Conservation (phyloP, 1,140 invertebrate species). For the Trypoxylus dichotomus region DNA sequence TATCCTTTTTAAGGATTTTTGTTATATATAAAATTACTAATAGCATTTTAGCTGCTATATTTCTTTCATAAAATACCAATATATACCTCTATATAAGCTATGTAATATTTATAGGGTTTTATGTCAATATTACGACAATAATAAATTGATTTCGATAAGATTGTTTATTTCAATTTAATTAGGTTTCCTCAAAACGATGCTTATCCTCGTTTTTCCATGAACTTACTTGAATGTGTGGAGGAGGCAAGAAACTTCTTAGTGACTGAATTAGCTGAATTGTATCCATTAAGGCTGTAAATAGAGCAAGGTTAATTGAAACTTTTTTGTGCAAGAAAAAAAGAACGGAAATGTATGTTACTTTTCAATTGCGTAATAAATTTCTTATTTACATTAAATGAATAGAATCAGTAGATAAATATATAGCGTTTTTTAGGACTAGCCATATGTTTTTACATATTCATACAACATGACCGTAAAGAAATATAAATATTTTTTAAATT, state of each 20-base stretch:
- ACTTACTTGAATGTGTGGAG: constrained; percentile 81
- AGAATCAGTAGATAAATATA: too few species aligned
- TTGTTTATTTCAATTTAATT: constrained; percentile 27
- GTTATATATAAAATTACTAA: constrained; percentile 20
- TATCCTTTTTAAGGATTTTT: constrained; percentile 24
- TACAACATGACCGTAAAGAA: too few species aligned
- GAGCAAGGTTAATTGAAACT: neutral
- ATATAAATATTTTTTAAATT: too few species aligned
- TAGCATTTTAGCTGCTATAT: constrained; percentile 4
- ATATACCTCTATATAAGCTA: neutral
- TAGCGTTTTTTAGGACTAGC: too few species aligned
- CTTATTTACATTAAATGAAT: too few species aligned
- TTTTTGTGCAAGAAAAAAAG: neutral
- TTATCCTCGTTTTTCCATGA: constrained; percentile 87
- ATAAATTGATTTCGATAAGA: constrained; percentile 2
- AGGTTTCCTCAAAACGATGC: constrained; percentile 61
- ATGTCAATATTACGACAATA: neutral
- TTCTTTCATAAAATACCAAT: neutral
- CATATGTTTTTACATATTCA: too few species aligned
- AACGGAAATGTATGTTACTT: too few species aligned
- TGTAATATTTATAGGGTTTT: neutral
- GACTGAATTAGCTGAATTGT: constrained; percentile 84
- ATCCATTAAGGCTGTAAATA: constrained; percentile 70
- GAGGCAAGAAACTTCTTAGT: constrained; percentile 77
- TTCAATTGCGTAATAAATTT: too few species aligned